Conservation (phyloP, 2,888 invertebrate genomes). For the Holacanthella duospinosa region DNA sequence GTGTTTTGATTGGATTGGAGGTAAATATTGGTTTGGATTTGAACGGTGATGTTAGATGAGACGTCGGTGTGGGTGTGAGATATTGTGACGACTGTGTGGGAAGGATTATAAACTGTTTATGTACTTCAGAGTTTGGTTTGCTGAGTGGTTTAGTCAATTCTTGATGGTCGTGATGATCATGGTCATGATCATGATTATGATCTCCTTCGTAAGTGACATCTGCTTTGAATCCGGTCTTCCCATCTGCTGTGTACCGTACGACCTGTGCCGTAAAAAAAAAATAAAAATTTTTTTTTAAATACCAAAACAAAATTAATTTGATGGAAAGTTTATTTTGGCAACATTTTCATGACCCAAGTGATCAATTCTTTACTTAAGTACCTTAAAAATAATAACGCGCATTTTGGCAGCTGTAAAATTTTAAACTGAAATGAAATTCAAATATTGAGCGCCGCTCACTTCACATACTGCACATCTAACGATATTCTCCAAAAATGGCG, state of each 20-base stretch:
- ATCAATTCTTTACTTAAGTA: not conserved
- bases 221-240: conserved; percentile 81
- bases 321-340: not conserved
- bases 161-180: not conserved
- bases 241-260: conserved; percentile 74
- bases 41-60: not conserved
- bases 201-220: conserved; percentile 62
- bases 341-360: not conserved
- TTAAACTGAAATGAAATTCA: too few relatives aligned
- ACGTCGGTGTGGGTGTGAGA: conserved; percentile 9
- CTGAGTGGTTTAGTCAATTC: not conserved
- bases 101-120: conserved; percentile 8
- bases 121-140: conserved; percentile 2
- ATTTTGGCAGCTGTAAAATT: too few relatives aligned
- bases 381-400: not conserved
- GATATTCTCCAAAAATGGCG: too few relatives aligned
- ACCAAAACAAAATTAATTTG: not conserved
- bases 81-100: conserved; percentile 3
- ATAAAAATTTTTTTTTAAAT: not conserved
- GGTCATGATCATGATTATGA: not conserved
- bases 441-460: too few relatives aligned
- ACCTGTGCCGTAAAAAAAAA: conserved; percentile 50
- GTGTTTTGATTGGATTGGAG: conserved; percentile 11
- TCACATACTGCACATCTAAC: too few relatives aligned
- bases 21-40: conserved; percentile 7